Evolutionary conservation across 2,113 vertebrate genomes (phyloP).

Genomic region (Odobenus rosmarus): DNA sequence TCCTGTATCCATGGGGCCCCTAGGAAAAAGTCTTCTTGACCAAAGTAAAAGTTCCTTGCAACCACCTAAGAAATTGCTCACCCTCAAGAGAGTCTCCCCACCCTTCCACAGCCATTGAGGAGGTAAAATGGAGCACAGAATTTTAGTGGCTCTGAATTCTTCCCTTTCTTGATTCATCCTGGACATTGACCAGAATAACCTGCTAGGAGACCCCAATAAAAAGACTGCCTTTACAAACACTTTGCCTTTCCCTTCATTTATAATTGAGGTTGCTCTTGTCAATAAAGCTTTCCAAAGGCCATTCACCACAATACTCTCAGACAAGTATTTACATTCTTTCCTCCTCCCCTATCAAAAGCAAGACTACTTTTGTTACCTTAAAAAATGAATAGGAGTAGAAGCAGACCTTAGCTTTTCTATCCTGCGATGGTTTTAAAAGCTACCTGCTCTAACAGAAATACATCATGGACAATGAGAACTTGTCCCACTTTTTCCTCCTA

Average conservation of each 20-base stretch:
- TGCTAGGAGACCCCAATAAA: conserved; percentile 70
- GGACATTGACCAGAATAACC: conserved; percentile 64
- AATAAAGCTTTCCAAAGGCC: conserved; percentile 72
- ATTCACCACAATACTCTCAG: conserved; percentile 63
- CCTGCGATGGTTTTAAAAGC: conserved; percentile 34
- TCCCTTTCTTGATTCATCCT: conserved; percentile 64
- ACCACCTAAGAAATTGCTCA: not conserved
- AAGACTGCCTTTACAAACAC: conserved; percentile 68
- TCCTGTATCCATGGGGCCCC: not conserved
- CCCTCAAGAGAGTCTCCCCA: not conserved
- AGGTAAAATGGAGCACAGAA: conserved; percentile 47
- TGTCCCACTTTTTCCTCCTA: conserved; percentile 1
- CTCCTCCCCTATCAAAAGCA: conserved; percentile 62
- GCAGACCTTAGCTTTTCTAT: conserved; percentile 50
- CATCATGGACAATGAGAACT: conserved; percentile 11
- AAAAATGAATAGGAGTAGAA: conserved; percentile 49
- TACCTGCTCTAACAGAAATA: conserved; percentile 2
- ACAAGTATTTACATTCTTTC: conserved; percentile 75
- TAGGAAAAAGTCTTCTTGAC: conserved; percentile 32
- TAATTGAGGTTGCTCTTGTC: conserved; percentile 75
- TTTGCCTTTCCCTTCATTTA: conserved; percentile 75
- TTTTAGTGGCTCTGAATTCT: conserved; percentile 56
- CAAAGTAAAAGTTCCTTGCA: not conserved
- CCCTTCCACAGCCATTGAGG: not conserved
- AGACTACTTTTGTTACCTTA: conserved; percentile 59